phyloP scores from a whole-genome alignment of 1,140 invertebrate genomes.

The Pogonognathellus flavescens region DNA sequence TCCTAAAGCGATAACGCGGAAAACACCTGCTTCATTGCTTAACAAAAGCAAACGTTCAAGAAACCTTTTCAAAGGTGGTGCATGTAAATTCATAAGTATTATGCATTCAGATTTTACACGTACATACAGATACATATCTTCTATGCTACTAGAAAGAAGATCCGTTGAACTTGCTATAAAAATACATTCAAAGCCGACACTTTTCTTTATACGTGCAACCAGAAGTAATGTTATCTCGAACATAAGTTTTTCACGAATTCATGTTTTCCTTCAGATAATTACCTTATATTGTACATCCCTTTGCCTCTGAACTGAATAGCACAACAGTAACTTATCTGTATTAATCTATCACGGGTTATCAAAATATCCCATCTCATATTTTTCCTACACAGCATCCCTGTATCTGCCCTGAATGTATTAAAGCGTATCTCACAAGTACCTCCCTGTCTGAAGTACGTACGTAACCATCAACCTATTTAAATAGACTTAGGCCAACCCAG shows the following conservation, averaged over 20 bases:
- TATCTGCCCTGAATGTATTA: slow-evolving; percentile 12
- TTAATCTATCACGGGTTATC: slow-evolving; percentile 6
- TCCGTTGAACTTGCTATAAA: too few relatives aligned
- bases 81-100: too few relatives aligned
- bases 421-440: slow-evolving; percentile 17
- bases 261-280: slow-evolving; percentile 37
- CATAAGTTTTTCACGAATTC: neutral
- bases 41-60: neutral
- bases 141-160: too few relatives aligned
- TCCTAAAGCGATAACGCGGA: slow-evolving; percentile 2
- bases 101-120: too few relatives aligned
- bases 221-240: too few relatives aligned
- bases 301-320: slow-evolving; percentile 36
- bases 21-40: slow-evolving; percentile 31
- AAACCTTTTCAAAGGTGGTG: neutral
- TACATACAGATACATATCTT: too few relatives aligned
- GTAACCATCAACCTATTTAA: slow-evolving; percentile 20
- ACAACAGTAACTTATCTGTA: slow-evolving; percentile 50
- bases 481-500: slow-evolving; percentile 22
- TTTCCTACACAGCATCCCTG: slow-evolving; percentile 6
- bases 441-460: neutral
- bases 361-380: slow-evolving; percentile 23
- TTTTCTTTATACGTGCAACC: too few relatives aligned
- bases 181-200: too few relatives aligned
- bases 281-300: slow-evolving; percentile 43